phyloP scores from a whole-genome alignment of 2,113 vertebrate genomes.

The Eclectus roratus region DNA sequence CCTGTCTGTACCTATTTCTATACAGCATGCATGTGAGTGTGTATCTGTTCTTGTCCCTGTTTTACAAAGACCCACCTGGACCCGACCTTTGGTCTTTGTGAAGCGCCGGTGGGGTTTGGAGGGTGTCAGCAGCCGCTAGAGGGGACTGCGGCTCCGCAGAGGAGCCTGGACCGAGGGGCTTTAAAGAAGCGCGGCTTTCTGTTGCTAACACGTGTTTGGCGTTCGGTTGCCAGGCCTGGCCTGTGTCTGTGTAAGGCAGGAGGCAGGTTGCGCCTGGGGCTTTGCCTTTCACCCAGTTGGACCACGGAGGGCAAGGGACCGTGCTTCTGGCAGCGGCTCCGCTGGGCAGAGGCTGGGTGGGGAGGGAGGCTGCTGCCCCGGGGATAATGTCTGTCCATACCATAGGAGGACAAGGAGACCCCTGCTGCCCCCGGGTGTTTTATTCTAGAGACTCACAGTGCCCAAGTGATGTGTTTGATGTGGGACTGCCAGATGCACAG shows the following conservation, averaged over 20 bases:
- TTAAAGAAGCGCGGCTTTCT: neutral
- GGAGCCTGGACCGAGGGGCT: neutral
- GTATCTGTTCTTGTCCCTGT: neutral
- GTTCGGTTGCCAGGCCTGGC: neutral
- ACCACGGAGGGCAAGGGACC: accelerated
- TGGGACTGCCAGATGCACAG: neutral
- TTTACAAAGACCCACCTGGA: accelerated
- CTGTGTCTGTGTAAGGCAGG: neutral
- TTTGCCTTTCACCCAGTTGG: slow-evolving; percentile 42
- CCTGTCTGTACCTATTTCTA: accelerated
- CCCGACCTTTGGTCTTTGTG: accelerated
- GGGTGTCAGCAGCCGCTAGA: neutral
- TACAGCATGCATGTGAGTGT: accelerated
- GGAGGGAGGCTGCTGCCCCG: neutral
- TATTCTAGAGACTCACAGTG: neutral
- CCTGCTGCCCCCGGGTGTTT: accelerated
- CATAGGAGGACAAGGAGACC: accelerated
- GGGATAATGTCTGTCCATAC: accelerated
- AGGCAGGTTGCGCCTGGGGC: neutral
- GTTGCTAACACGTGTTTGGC: neutral
- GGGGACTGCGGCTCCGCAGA: neutral
- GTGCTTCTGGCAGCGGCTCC: neutral
- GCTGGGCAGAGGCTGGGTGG: accelerated
- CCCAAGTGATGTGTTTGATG: neutral
- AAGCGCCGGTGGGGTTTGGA: neutral